Evolutionary conservation across 2,888 invertebrate species (phyloP), one percentile per base, ranked within the genome.

Genomic region (Archaeoteleia sp.): DNA sequence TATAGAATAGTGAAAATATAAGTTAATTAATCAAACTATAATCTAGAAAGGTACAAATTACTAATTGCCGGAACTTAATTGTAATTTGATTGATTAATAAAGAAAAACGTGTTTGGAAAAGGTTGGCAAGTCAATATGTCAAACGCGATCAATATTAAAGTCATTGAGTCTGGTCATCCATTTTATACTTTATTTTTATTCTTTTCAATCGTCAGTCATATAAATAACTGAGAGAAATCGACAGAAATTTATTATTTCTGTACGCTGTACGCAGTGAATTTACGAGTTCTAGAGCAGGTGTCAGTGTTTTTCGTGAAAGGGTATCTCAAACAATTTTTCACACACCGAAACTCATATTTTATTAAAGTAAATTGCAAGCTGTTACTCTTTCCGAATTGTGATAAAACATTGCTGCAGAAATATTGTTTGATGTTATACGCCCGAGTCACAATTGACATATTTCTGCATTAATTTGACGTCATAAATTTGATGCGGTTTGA

Each of bases 261-360:
- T 37, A 27, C 35, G 51, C 17, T 40, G 20, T 37, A 30, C 43
- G 53, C 30, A 17, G 46, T 62, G 42, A 62, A 62, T 62, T 62
- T 17, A 32, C 12, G 32, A 10, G 29, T 46, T 62, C 53, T 53
- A 40, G 29, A 45, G 53, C 46, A 34, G 53, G 46, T 53, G 53
- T 49, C 51, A 53, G 53, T 53, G 39, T 61, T 61, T 53, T 53
- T 45, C 42, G 32, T 15, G 32, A 40, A 39, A 55, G 9, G 45
- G 20, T 10, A 32, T n/a, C n/a, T 8, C 15, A 14, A 10, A 9
- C 30, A 42, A 42, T 42, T 42, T 40, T 42, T 29, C 32, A 7
- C 10, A 0, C 2, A 14, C 15, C 25, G 14, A 25, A 23, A 40
- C 40, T 6, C 10, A 27, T 49, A 43, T 30, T 29, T 13, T 20